These are phyloP conservation scores for Aradus depressus DNA, from an alignment of 2,888 invertebrate genomes.

Conservation along the genomic window DNA sequence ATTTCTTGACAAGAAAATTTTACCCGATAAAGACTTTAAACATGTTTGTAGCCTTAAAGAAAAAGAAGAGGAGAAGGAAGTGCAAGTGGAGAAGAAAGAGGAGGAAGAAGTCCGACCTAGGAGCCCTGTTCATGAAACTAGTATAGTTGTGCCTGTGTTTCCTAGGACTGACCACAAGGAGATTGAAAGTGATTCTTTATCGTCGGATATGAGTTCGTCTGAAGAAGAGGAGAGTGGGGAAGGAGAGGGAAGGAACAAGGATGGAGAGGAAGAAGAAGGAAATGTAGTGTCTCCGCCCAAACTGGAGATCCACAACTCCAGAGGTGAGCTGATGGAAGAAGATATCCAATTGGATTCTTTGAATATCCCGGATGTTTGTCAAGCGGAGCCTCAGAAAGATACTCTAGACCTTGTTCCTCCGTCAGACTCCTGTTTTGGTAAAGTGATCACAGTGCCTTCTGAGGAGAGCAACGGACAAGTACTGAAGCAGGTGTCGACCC, in stretches of 20 bases:
- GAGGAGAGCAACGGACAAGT: conserved; percentile 27
- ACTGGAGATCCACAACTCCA: conserved; percentile 60
- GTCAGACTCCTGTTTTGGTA: conserved; percentile 26
- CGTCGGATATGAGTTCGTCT: conserved; percentile 28
- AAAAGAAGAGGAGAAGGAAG: conserved; percentile 23
- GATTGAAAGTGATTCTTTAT: conserved; percentile 31
- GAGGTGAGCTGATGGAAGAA: conserved; percentile 50
- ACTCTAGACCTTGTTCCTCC: conserved; percentile 27
- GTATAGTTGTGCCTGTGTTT: conserved; percentile 52
- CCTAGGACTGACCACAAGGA: conserved; percentile 39
- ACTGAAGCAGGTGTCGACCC: conserved; percentile 31
- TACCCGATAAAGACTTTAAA: conserved; percentile 31
- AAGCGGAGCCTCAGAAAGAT: conserved; percentile 23
- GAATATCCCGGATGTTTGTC: conserved; percentile 30
- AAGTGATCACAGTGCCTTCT: conserved; percentile 32
- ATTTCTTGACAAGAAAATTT: conserved; percentile 27
- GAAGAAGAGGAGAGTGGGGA: conserved; percentile 21
- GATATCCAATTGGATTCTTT: conserved; percentile 25
- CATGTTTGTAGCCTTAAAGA: conserved; percentile 33
- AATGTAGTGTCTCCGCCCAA: conserved; percentile 46
- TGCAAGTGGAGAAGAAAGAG: conserved; percentile 15
- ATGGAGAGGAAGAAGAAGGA: conserved; percentile 23
- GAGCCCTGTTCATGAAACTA: conserved; percentile 54
- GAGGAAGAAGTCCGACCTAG: conserved; percentile 38
- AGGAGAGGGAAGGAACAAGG: conserved; percentile 15